phyloP scores from a whole-genome alignment of 1,140 invertebrate genomes.

The Lepidostoma basale region DNA sequence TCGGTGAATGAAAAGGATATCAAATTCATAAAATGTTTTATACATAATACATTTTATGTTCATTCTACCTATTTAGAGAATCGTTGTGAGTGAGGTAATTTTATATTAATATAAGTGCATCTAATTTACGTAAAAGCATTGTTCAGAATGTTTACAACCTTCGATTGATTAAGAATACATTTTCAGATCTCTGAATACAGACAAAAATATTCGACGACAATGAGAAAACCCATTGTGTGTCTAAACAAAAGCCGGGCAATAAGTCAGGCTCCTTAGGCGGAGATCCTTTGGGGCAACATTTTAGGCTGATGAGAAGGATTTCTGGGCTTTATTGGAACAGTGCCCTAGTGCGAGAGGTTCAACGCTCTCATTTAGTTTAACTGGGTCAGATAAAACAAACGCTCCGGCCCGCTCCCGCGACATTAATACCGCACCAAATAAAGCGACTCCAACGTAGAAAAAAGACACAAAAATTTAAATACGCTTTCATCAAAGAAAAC shows the following conservation, averaged over 20 bases:
- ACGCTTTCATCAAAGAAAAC: no score
- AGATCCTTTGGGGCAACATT: conserved; percentile 18
- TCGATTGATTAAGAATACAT: no score
- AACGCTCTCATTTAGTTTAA: conserved; percentile 40
- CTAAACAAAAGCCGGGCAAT: conserved; percentile 4
- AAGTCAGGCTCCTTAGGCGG: conserved; percentile 5
- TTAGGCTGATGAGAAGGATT: conserved; percentile 21
- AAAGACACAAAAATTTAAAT: no score
- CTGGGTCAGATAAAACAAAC: conserved; percentile 39
- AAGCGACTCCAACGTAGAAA: neutral
- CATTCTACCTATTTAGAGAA: no score
- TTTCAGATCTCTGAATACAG: no score
- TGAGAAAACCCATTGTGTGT: conserved; percentile 1
- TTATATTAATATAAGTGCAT: no score
- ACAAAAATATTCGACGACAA: neutral
- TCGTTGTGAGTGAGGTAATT: no score
- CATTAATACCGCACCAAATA: conserved; percentile 15
- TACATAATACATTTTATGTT: no score
- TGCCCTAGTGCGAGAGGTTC: conserved; percentile 29
- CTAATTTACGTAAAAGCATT: no score
- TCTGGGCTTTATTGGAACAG: conserved; percentile 24
- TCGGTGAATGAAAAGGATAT: no score
- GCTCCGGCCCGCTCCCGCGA: conserved; percentile 1
- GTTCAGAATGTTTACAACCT: no score
- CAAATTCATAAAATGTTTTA: no score